Base-by-base conservation (phyloP, 2,888 invertebrate genomes). In the Alviniconcha strummeri region DNA sequence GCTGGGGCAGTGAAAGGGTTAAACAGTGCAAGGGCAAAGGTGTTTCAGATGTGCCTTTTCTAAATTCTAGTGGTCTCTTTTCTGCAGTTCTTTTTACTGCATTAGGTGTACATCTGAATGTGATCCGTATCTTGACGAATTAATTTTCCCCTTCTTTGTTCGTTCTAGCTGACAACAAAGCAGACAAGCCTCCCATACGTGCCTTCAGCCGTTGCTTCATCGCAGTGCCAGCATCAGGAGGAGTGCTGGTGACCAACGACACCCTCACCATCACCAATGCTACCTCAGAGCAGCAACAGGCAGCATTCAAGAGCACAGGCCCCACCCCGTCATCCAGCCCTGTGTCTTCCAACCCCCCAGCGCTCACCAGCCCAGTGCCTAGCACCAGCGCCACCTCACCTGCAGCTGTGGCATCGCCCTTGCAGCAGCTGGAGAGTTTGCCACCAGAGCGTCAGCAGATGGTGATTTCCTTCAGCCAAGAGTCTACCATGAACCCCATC, bases 181-280 rank as follows among this genome's bases (percentile, higher is more conserved):
- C 89, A 15, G 91, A 93, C 95, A 97, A 97, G 97, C 98, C 90
- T 54, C 89, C 90, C 5, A 89, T 93, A 5, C 90, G 94, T 81
- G 91, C 93, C 78, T 94, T 94, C 88, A 91, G 91, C 80, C 88
- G 94, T 69, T 89, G 92, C 5, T 94, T 94, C 88, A 87, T 93
- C 15, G 93, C 94, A 6, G 91, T 93, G 13, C 93, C 94, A n/a
- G 92, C 91, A 9, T 86, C 88, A 82, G 93, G 93, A 93, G 92
- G 93, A 9, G 91, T 97, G 93, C 97, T 97, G 91, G 97, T 98
- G 91, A 95, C 96, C 86, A 98, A 98, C 92, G 98, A 98, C 92
- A 95, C 96, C 93, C 94, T 98, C 4, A 96, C 96, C 88, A 94
- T 98, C 84, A 96, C 96, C 15, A 96, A 92, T 92, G 96, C 98